Conservation (phyloP, 2,113 vertebrate genomes). For the Gopherus flavomarginatus region DNA sequence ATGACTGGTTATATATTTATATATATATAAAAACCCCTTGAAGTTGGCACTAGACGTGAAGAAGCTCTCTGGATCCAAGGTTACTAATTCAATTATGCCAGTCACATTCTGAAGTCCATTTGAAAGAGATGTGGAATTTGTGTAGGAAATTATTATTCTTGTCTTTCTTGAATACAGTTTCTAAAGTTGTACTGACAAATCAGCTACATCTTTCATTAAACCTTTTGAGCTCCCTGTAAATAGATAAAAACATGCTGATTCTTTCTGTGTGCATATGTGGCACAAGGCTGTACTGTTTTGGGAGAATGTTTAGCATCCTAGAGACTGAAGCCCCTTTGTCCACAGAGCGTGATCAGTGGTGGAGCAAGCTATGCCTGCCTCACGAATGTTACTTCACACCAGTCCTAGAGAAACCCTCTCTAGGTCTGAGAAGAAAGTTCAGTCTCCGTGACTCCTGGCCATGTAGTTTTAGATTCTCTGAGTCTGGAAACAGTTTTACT, state of each 20-base stretch:
- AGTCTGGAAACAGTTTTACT: background rate
- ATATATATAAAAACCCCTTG: background rate
- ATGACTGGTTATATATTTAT: background rate
- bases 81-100: background rate
- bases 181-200: background rate
- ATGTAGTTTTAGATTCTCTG: background rate
- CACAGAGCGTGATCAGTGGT: background rate
- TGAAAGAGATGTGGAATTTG: conserved; percentile 32
- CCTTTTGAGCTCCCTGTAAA: accelerated
- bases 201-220: background rate
- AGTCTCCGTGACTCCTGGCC: background rate
- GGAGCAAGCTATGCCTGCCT: background rate
- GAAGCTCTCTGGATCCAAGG: conserved; percentile 10
- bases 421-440: background rate
- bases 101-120: conserved; percentile 53
- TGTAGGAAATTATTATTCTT: background rate
- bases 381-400: background rate
- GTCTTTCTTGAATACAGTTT: background rate
- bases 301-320: background rate
- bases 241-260: background rate
- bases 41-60: background rate
- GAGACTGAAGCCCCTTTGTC: background rate
- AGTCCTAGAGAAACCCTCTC: background rate
- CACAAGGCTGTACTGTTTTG: background rate
- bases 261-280: background rate